A percentile compares a stretch with the other conserved stretches of the same genome.
Conservation (phyloP, 2,113 vertebrate species). For the Crocuta crocuta region DNA sequence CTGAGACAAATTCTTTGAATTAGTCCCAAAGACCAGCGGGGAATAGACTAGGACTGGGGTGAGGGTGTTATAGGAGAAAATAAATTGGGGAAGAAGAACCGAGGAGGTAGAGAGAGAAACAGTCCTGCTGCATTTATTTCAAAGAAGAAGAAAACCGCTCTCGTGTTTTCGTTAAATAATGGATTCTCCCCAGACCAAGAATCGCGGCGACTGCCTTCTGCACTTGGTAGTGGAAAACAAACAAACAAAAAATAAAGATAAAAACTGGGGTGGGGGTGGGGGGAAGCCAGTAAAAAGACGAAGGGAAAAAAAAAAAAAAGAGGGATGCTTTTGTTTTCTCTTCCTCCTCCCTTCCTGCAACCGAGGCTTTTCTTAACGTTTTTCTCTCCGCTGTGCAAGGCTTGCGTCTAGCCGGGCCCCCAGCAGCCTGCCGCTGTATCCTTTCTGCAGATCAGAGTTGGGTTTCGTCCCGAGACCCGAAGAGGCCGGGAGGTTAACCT, state of each 20-base stretch:
- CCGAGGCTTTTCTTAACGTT: background rate
- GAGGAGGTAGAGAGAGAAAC: background rate
- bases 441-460: too few species aligned
- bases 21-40: background rate
- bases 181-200: background rate
- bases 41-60: background rate
- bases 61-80: background rate
- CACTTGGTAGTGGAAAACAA: background rate
- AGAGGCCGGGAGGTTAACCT: background rate
- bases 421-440: background rate
- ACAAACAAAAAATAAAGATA: background rate
- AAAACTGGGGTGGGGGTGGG: background rate
- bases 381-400: background rate
- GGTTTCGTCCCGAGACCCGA: rapidly evolving
- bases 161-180: background rate
- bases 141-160: background rate
- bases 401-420: rapidly evolving
- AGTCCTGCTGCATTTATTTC: background rate
- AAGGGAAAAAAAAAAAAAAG: background rate
- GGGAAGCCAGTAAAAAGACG: background rate
- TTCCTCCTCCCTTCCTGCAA: background rate
- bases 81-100: background rate
- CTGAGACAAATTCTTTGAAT: background rate
- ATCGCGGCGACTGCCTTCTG: background rate
- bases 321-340: background rate